Conservation (phyloP, 2,888 invertebrate genomes). For the Lycia hirtaria region DNA sequence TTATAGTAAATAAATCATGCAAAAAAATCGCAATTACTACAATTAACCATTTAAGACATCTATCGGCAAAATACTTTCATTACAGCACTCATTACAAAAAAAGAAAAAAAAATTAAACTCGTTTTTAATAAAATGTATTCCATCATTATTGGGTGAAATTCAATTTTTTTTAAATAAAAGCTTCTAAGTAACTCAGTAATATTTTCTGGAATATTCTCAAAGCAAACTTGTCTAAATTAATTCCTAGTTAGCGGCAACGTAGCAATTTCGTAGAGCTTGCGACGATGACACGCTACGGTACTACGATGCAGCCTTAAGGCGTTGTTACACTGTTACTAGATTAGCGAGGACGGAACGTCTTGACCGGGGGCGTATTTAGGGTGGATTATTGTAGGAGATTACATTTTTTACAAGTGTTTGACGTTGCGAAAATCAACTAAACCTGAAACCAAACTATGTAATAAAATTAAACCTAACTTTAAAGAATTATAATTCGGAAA, state of each 20-base stretch:
- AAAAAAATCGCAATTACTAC: too few species aligned
- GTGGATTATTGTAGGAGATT: not conserved
- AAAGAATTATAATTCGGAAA: too few species aligned
- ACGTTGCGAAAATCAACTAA: too few species aligned
- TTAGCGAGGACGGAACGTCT: slow-evolving; percentile 66
- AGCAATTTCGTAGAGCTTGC: slow-evolving; percentile 53
- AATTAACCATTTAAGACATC: too few species aligned
- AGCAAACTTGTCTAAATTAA: slow-evolving; percentile 41
- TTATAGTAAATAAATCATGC: too few species aligned
- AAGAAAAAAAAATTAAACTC: too few species aligned
- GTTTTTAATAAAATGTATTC: not conserved
- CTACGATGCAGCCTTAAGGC: slow-evolving; percentile 61
- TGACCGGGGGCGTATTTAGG: slow-evolving; percentile 51
- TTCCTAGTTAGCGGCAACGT: slow-evolving; percentile 38
- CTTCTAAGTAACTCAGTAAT: not conserved
- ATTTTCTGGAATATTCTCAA: slow-evolving; percentile 16
- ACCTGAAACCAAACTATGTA: too few species aligned
- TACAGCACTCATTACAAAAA: not conserved
- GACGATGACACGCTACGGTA: slow-evolving; percentile 47
- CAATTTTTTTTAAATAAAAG: not conserved
- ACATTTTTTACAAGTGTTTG: too few species aligned
- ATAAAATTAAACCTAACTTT: too few species aligned
- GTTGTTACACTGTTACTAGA: slow-evolving; percentile 65
- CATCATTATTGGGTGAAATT: not conserved
- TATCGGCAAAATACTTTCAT: too few species aligned